Base-by-base conservation (phyloP, 1,140 invertebrate species). In the Nylanderia fulva region DNA sequence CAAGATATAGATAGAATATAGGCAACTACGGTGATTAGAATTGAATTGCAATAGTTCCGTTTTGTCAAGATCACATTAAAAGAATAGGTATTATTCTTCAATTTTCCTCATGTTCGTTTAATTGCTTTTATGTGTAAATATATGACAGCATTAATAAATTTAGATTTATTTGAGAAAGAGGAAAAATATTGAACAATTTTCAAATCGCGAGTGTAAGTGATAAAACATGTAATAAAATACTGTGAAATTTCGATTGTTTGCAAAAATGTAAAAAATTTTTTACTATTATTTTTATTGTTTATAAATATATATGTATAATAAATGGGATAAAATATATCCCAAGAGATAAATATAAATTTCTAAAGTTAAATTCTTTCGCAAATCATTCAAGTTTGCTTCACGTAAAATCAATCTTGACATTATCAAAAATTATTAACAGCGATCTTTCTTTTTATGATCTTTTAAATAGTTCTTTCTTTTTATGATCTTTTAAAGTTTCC, bases 21-120 rank as follows among this genome's bases (percentile, higher is more conserved):
- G 90, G 91, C 91, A 92, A 91, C 91, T 92, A 92, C 92, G 92
- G 92, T 92, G 91, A 92, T 92, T 24, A 91, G 91, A 86, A 92
- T 91, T 88, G 87, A 92, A 79, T 91, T 91, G 83, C 54, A 52
- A 56, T 77, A 48, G 45, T 84, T 69, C 39, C 15, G 21, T 88
- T 76, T 21, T 18, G n/a, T 48, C 18, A 11, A 15, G 7, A 8
- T 21, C 1, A 15, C 48, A 6, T n/a, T 0, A 64, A 76, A 56
- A 48, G 15, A 45, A 48, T 29, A 24, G 36, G 1, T 18, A 45
- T 27, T n/a, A 15, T 27, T 33, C 21, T 39, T 15, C 18, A 15
- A 21, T 68, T 36, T 48, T 18, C 15, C 5, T 39, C 63, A 7
- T 24, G 3, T 45, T 39, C 8, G 3, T 11, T 66, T 39, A 39